Evolutionary conservation across 2,113 vertebrate species (phyloP).

Genomic region (Tiliqua scincoides): DNA sequence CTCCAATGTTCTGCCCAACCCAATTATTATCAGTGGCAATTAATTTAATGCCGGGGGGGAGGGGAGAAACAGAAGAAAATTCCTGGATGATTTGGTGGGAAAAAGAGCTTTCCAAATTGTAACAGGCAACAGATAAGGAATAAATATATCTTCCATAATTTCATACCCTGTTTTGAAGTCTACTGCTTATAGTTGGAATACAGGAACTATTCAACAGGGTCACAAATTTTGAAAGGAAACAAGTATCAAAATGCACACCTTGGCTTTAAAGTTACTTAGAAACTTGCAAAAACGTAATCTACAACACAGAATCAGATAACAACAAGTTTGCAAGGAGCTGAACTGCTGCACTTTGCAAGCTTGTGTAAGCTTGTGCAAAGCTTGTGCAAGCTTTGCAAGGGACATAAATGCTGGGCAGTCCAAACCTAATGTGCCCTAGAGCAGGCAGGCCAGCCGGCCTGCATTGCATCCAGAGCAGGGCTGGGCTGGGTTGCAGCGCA

Average conservation of each 20-base stretch:
- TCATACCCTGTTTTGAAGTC: neutral
- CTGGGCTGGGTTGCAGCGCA: no score
- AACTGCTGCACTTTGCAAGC: no score
- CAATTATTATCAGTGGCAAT: neutral
- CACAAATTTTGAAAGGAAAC: neutral
- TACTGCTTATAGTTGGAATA: neutral
- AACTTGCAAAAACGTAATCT: neutral
- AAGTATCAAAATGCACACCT: neutral
- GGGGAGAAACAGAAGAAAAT: neutral
- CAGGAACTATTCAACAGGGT: neutral
- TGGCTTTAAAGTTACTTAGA: neutral
- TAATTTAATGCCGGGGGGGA: no score
- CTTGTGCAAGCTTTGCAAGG: no score
- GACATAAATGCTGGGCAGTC: no score
- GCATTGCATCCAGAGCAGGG: no score
- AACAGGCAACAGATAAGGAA: neutral
- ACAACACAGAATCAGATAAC: neutral
- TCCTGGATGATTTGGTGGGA: neutral
- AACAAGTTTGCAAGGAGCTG: no score
- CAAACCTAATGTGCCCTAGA: no score
- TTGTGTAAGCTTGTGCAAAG: no score
- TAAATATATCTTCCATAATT: neutral
- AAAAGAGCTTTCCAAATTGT: neutral
- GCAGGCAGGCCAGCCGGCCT: no score
- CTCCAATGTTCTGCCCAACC: neutral